Conservation (phyloP, 2,888 invertebrate genomes). For the Hypolimnas misippus region DNA sequence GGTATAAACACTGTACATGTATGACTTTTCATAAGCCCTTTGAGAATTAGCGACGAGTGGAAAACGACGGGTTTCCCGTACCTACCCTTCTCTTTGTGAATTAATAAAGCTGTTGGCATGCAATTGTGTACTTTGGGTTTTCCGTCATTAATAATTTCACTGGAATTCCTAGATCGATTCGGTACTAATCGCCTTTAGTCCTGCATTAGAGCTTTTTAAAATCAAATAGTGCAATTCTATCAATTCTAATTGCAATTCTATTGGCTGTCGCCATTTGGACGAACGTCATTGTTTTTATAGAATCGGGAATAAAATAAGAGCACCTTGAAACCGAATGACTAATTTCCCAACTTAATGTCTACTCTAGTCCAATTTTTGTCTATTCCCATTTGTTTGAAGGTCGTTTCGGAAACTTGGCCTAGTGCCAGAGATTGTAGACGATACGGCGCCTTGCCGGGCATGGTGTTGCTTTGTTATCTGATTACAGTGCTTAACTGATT, state of each 20-base stretch:
- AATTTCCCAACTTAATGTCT: constrained; percentile 6
- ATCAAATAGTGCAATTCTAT: background rate
- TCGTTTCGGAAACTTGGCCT: constrained; percentile 52
- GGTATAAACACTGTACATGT: constrained; percentile 31
- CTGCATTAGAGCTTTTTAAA: constrained; percentile 2
- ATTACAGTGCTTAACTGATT: constrained; percentile 7
- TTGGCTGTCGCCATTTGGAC: background rate
- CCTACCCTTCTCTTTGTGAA: constrained; percentile 34
- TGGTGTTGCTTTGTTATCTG: constrained; percentile 19
- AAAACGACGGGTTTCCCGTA: constrained; percentile 41
- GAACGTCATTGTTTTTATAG: background rate
- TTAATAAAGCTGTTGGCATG: constrained; percentile 39
- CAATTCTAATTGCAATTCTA: too few relatives aligned
- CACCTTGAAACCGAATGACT: background rate
- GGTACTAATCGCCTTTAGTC: background rate
- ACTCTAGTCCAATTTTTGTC: constrained; percentile 29
- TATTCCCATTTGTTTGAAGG: constrained; percentile 50
- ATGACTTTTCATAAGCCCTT: constrained; percentile 45
- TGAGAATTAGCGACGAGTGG: constrained; percentile 40
- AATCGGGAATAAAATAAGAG: background rate
- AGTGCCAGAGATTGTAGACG: constrained; percentile 59
- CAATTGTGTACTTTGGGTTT: constrained; percentile 40
- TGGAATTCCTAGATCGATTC: constrained; percentile 19
- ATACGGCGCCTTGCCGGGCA: constrained; percentile 57
- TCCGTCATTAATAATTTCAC: constrained; percentile 24